Conservation (phyloP, 2,113 vertebrate species). For the Syngnathus typhle region DNA sequence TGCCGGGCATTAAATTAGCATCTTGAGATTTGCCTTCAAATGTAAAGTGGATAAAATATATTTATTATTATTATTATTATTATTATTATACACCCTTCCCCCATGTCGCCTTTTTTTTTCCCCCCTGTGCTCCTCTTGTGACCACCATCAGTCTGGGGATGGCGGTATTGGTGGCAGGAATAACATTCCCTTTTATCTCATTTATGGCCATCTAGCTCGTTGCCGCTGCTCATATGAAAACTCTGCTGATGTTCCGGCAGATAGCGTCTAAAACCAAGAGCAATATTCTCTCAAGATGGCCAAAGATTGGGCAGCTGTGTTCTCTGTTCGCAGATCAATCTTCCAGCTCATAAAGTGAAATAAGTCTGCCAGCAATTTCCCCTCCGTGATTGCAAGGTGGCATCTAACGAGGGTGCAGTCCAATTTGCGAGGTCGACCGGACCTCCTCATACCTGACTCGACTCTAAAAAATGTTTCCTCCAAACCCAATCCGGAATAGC, state of each 20-base stretch:
- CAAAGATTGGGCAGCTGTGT: slow-evolving; percentile 22
- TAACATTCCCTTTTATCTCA: slow-evolving; percentile 8
- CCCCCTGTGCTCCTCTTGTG: background rate
- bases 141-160: background rate
- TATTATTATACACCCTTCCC: too few relatives aligned
- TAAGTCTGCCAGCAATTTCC: slow-evolving; percentile 19
- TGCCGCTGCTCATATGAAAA: slow-evolving; percentile 54
- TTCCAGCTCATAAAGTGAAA: slow-evolving; percentile 54
- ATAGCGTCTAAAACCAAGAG: slow-evolving; percentile 50
- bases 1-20: too few relatives aligned
- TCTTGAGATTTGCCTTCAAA: too few relatives aligned
- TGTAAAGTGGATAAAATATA: too few relatives aligned
- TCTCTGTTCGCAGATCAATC: slow-evolving; percentile 39
- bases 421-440: slow-evolving; percentile 32
- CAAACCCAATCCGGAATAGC: slow-evolving; percentile 22
- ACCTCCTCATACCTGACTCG: slow-evolving; percentile 25
- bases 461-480: slow-evolving; percentile 17
- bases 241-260: slow-evolving; percentile 44
- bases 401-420: slow-evolving; percentile 53
- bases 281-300: slow-evolving; percentile 49
- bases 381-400: slow-evolving; percentile 39
- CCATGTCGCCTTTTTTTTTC: too few relatives aligned
- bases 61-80: too few relatives aligned
- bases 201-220: slow-evolving; percentile 47
- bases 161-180: too few relatives aligned